Evolutionary conservation across 2,888 invertebrate species (phyloP), one percentile per base, ranked within the genome.

Genomic region (Auanema freiburgensis): DNA sequence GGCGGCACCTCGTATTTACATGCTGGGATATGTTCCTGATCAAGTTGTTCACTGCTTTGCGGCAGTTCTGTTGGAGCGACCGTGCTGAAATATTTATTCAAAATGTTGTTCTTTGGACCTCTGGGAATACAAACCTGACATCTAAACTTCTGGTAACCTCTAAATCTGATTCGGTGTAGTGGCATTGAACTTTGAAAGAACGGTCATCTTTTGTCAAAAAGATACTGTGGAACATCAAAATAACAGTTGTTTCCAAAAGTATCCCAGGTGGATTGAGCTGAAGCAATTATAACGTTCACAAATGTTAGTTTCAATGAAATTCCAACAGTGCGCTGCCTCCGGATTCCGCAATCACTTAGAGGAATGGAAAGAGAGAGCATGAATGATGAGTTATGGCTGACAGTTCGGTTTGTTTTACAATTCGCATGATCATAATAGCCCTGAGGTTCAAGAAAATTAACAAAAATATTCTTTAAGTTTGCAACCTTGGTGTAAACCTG

Each of bases 201-300:
- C 71, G 51, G 52, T 74, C 74, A 6, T 57, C 64, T 44, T 66
- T 63, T 1, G 81, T 81, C n/a, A 81, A 65, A 57, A 81, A 79
- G 8, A 76, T 65, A 24, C 67, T 71, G 59, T 81, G 81, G 42
- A 80, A 77, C 81, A 81, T 81, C 11, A 81, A 44, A 46, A 81
- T 70, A 6, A 81, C 69, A 2, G 76, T 77, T 25, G 75, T 71
- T 46, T 81, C 80, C n/a, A 81, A 66, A 2, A 72, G 58, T 10
- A 81, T 66, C 10, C 81, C 81, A 40, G 73, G 67, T 24, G 79
- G 79, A 33, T 69, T 72, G 2, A 63, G 21, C 76, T 77, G 59
- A 52, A 67, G 53, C n/a, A n/a, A n/a, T n/a, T n/a, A n/a, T n/a
- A n/a, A n/a, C n/a, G n/a, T n/a, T n/a, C n/a, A 51, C 40, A 24